These are phyloP conservation scores for Hemibagrus guttatus DNA, from an alignment of 2,797 vertebrate species.

Conservation along the genomic window DNA sequence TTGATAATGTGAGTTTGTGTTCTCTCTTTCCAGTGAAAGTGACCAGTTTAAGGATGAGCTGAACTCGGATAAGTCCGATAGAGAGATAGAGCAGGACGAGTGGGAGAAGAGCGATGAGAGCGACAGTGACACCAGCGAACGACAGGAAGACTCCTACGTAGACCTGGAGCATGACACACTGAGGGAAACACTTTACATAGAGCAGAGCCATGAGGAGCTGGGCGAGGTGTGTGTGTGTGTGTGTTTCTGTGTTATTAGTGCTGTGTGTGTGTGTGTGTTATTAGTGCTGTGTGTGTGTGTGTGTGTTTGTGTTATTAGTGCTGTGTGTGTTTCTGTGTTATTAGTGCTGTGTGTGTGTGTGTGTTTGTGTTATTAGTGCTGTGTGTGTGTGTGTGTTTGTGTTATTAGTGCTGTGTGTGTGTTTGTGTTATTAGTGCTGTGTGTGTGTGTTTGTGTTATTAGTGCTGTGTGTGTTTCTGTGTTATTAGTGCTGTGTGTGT, in stretches of 20 bases:
- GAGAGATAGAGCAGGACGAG: constrained; percentile 94
- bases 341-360: not conserved
- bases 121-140: constrained; percentile 93
- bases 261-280: too few species aligned
- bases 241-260: too few species aligned
- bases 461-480: too few species aligned
- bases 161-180: constrained; percentile 88
- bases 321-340: too few species aligned
- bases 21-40: constrained; percentile 77
- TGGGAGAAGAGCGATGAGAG: constrained; percentile 98
- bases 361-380: too few species aligned
- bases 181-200: constrained; percentile 86
- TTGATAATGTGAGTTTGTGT: not conserved
- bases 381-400: too few species aligned
- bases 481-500: too few species aligned
- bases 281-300: too few species aligned
- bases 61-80: constrained; percentile 97
- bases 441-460: too few species aligned
- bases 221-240: constrained; percentile 81
- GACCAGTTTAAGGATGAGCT: constrained; percentile 96
- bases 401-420: too few species aligned
- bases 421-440: too few species aligned
- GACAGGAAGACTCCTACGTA: constrained; percentile 90
- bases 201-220: constrained; percentile 91
- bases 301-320: too few species aligned